Base-by-base conservation (phyloP, 2,113 vertebrate species). In the Chinchilla lanigera region DNA sequence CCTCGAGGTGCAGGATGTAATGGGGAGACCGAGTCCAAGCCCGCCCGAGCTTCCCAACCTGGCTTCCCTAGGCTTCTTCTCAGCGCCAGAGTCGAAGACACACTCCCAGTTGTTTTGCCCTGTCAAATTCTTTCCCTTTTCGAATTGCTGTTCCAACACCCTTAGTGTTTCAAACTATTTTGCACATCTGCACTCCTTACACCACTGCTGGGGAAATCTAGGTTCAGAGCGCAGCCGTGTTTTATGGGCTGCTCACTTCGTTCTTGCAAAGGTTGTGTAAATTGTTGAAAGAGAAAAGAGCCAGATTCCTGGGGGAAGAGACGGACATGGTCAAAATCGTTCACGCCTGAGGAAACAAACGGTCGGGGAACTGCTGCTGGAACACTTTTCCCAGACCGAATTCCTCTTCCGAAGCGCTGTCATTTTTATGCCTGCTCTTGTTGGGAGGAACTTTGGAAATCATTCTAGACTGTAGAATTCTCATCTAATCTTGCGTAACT, bases 181-280 rank as follows among this genome's bases (percentile, higher is more conserved):
- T 61, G 6, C 30, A 63, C 9, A 63, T 92, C 77, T 19, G 17
- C 0, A 7, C 50, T 90, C 8, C 38, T 35, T 24, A 85, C 90
- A 28, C 47, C 6, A 75, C 67, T 30, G 33, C 65, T 52, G 20
- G 75, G 73, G 26, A 41, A 82, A 26, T 94, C 85, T 58, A 61
- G 54, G 61, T 89, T 78, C 87, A 73, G 33, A 56, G 44, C 44
- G 73, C 30, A 92, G 58, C 65, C 67, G 41, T 90, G 73, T 50
- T 88, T 88, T 85, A 30, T 67, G 85, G 26, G 26, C 50, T 71
- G 35, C 33, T 83, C 75, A 38, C 84, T 5, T 67, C 26, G 41
- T 92, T 86, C 71, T 56, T 67, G 7, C 41, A 88, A 91, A 83
- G 41, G 30, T 60, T 86, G 56, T 67, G 41, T 35, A 92, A 96